Evolutionary conservation across 2,113 vertebrate species (phyloP).

Genomic region (Sarotherodon lohbergeri): DNA sequence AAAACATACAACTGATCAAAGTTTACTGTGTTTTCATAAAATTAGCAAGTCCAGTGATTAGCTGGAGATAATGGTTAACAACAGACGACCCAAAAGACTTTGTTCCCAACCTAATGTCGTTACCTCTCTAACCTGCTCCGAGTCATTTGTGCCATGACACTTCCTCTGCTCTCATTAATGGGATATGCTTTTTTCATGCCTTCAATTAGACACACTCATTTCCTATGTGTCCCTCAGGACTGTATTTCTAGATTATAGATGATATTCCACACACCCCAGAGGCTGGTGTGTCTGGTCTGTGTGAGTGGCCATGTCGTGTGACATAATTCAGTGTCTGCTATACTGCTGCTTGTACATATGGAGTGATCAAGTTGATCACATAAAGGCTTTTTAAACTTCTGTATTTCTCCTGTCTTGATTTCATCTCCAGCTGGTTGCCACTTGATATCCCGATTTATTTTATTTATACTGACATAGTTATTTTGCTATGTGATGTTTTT

Average conservation of each 20-base stretch:
- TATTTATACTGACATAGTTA: background rate
- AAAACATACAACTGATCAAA: background rate
- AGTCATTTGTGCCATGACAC: constrained; percentile 18
- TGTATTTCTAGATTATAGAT: constrained; percentile 56
- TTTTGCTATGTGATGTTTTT: background rate
- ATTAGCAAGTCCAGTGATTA: background rate
- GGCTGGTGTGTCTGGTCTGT: constrained; percentile 18
- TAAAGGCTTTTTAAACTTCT: constrained; percentile 1
- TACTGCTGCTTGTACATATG: background rate
- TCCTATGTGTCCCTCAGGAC: constrained; percentile 44
- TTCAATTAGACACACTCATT: constrained; percentile 56
- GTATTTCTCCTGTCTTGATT: background rate
- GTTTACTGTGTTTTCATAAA: background rate
- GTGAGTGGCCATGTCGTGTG: background rate
- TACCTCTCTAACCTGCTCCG: constrained; percentile 8
- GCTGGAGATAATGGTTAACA: background rate
- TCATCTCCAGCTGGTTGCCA: background rate
- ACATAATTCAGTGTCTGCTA: constrained; percentile 6
- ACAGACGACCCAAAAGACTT: background rate
- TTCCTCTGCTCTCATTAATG: constrained; percentile 44
- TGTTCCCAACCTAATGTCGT: constrained; percentile 20
- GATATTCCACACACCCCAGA: constrained; percentile 24
- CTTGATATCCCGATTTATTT: background rate
- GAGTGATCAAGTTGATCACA: background rate
- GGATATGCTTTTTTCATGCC: constrained; percentile 34